A percentile compares a stretch with the other conserved stretches of the same genome.
Conservation (phyloP, 1,140 invertebrate genomes). For the Musca domestica region DNA sequence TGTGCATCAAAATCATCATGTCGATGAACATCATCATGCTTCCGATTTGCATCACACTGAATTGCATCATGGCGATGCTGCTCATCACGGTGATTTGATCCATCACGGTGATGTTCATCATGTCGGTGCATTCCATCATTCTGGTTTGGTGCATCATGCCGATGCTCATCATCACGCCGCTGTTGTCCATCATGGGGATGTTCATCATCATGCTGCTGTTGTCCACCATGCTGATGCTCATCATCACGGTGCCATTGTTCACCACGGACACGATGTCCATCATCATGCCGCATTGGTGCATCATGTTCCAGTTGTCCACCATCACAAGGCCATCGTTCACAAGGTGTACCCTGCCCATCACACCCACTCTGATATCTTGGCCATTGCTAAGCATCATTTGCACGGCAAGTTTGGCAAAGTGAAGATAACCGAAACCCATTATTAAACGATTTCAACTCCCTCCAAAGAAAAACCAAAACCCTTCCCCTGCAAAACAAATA, state of each 20-base stretch:
- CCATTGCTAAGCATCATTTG: constrained; percentile 48
- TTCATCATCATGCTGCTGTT: constrained; percentile 31
- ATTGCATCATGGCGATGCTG: constrained; percentile 28
- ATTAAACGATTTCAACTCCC: constrained; percentile 43
- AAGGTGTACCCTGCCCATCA: constrained; percentile 36
- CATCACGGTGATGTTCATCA: constrained; percentile 40
- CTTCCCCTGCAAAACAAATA: not conserved
- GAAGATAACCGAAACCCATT: constrained; percentile 49
- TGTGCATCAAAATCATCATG: constrained; percentile 34
- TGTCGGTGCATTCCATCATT: constrained; percentile 33
- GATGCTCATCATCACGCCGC: constrained; percentile 36
- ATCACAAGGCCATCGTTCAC: constrained; percentile 43
- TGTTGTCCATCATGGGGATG: constrained; percentile 39
- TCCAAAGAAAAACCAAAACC: not conserved
- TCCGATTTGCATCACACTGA: constrained; percentile 32
- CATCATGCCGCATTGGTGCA: constrained; percentile 41
- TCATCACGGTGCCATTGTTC: constrained; percentile 37
- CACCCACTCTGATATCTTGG: constrained; percentile 40
- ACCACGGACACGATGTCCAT: constrained; percentile 29
- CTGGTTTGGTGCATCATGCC: constrained; percentile 24
- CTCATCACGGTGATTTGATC: constrained; percentile 29
- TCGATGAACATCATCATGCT: constrained; percentile 36
- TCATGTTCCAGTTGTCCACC: constrained; percentile 29
- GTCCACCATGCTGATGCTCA: constrained; percentile 28
- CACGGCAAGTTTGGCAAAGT: constrained; percentile 50